Evolutionary conservation across 2,888 invertebrate genomes (phyloP).

Genomic region (Acanthosepion esculentum): DNA sequence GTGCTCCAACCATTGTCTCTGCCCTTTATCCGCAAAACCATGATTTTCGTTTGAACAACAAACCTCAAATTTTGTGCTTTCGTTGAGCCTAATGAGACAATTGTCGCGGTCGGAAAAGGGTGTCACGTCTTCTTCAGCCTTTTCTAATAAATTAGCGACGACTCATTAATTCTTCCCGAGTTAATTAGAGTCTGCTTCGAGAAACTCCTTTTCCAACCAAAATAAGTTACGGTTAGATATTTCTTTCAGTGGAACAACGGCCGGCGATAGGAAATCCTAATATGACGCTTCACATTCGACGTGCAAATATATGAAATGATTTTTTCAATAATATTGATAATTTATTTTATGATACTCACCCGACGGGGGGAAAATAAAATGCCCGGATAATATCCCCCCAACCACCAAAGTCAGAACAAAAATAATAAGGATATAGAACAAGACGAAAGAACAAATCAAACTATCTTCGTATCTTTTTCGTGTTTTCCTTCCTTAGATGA

Average conservation of each 20-base stretch:
- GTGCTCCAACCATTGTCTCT: background rate
- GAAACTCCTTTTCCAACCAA: background rate
- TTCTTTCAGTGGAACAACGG: background rate
- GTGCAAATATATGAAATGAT: background rate
- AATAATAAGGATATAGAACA: background rate
- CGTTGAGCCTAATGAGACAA: background rate
- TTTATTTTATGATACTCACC: no score
- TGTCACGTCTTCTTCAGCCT: background rate
- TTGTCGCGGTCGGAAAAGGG: background rate
- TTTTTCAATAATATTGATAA: no score
- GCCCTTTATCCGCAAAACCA: background rate
- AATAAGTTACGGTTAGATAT: background rate
- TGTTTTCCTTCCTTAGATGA: no score
- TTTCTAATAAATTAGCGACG: background rate
- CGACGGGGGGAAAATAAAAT: no score
- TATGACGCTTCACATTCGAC: background rate
- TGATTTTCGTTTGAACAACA: background rate
- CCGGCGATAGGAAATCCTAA: background rate
- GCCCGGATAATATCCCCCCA: no score
- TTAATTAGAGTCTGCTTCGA: background rate
- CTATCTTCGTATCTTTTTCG: no score
- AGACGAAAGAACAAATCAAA: no score
- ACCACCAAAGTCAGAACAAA: background rate
- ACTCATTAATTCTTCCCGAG: background rate
- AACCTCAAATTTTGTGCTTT: background rate